Conservation (phyloP, 2,888 invertebrate genomes). For the Morpho helenor region DNA sequence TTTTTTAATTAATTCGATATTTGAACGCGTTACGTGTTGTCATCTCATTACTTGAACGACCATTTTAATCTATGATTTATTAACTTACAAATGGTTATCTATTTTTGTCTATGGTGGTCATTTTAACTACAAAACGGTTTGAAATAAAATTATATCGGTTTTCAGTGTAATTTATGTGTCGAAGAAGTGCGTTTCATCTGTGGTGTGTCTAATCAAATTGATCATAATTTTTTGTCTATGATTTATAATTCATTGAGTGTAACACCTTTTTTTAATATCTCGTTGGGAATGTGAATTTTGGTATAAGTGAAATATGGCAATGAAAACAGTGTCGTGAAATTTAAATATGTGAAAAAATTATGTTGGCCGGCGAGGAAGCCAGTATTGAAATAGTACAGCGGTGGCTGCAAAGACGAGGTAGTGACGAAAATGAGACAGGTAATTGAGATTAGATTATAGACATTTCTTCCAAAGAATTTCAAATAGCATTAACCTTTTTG, state of each 20-base stretch:
- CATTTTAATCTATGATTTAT: too few species aligned
- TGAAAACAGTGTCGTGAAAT: conserved; percentile 20
- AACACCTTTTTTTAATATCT: neutral
- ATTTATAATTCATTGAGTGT: neutral
- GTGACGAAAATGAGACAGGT: conserved; percentile 65
- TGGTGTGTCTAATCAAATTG: too few species aligned
- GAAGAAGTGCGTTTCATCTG: too few species aligned
- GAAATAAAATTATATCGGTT: too few species aligned
- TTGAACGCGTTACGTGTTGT: conserved; percentile 60
- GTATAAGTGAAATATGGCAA: conserved; percentile 11
- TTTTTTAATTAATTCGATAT: conserved; percentile 72
- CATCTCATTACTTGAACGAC: conserved; percentile 25
- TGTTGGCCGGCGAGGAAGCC: conserved; percentile 72
- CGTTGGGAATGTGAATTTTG: conserved; percentile 2
- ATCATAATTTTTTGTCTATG: neutral
- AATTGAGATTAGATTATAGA: conserved; percentile 11
- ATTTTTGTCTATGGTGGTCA: too few species aligned
- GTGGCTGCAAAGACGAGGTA: conserved; percentile 62
- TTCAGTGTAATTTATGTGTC: too few species aligned
- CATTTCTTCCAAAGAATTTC: neutral
- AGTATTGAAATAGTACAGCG: conserved; percentile 70
- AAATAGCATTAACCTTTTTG: neutral
- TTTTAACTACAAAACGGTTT: too few species aligned
- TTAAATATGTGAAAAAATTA: conserved; percentile 57
- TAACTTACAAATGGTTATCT: too few species aligned